Percentiles rank a stretch among this genome's conserved stretches.
These are phyloP conservation scores for Drosophila lacertosa DNA, from an alignment of 1,140 invertebrate species.

Conservation along the genomic window DNA sequence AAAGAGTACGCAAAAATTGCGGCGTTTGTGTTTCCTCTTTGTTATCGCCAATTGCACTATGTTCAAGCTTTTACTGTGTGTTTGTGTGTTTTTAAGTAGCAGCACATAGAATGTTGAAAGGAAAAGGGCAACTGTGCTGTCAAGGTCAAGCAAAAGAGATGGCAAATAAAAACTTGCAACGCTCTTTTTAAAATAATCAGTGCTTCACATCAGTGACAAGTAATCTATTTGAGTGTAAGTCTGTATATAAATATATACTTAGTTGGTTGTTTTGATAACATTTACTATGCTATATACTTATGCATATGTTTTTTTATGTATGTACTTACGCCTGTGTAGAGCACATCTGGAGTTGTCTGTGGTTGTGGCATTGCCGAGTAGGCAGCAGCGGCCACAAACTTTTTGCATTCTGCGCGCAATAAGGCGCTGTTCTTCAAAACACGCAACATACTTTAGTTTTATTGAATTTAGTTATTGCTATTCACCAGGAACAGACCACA, in stretches of 20 bases:
- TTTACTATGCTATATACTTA: not conserved
- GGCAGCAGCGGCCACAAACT: slow-evolving; percentile 49
- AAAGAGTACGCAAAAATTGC: not conserved
- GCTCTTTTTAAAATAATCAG: slow-evolving; percentile 1
- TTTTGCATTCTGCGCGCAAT: slow-evolving; percentile 50
- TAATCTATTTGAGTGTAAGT: not conserved
- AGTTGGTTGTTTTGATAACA: not conserved
- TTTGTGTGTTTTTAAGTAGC: slow-evolving; percentile 1
- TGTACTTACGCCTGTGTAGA: slow-evolving; percentile 75
- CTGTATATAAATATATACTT: not conserved
- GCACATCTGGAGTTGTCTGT: slow-evolving; percentile 68
- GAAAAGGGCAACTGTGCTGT: slow-evolving; percentile 7
- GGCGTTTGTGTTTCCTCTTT: not conserved
- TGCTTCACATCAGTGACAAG: not conserved
- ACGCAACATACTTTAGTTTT: slow-evolving; percentile 64
- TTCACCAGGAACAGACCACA: slow-evolving; percentile 1
- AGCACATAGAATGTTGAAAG: not conserved
- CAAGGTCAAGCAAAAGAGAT: slow-evolving; percentile 12
- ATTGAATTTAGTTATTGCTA: slow-evolving; percentile 2
- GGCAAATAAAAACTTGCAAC: not conserved
- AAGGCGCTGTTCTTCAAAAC: slow-evolving; percentile 57
- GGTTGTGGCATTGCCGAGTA: slow-evolving; percentile 68
- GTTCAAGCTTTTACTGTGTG: not conserved
- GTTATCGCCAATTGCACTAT: slow-evolving; percentile 1
- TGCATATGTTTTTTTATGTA: not conserved